phyloP scores from a whole-genome alignment of 2,113 vertebrate species.

The Trichomycterus rosablanca region DNA sequence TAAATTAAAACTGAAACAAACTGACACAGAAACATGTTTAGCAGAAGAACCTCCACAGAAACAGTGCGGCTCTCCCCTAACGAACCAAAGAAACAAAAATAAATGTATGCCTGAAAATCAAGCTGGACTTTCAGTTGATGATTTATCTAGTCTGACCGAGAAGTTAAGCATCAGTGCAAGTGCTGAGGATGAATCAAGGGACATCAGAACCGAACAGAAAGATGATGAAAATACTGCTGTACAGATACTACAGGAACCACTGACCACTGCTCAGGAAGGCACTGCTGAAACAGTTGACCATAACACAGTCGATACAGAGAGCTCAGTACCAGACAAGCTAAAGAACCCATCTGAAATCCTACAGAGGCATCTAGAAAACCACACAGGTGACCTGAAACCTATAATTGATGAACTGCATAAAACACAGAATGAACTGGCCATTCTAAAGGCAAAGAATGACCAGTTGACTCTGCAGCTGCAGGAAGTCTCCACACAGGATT shows the following conservation, averaged over 20 bases:
- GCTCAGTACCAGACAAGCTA: background rate
- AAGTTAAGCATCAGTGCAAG: background rate
- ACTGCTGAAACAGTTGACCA: background rate
- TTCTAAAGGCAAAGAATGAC: background rate
- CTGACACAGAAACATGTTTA: background rate
- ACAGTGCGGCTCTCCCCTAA: background rate
- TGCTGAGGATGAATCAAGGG: background rate
- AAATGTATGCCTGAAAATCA: background rate
- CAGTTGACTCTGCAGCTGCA: background rate
- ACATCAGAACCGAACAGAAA: too few species aligned
- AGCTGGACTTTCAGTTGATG: background rate
- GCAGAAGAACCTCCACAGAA: background rate
- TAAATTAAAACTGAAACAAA: slow-evolving; percentile 41
- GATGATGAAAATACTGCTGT: background rate
- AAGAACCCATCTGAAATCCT: slow-evolving; percentile 9
- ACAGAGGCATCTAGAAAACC: background rate
- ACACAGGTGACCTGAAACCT: background rate
- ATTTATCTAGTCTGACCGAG: background rate
- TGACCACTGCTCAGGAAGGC: background rate
- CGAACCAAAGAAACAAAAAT: slow-evolving; percentile 23
- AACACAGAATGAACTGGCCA: background rate
- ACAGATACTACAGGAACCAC: background rate
- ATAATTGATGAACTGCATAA: background rate
- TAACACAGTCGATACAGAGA: background rate
- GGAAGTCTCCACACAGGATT: background rate